A percentile compares a stretch with the other conserved stretches of the same genome.
Conservation (phyloP, 2,888 invertebrate genomes). For the Saturnia japonica region DNA sequence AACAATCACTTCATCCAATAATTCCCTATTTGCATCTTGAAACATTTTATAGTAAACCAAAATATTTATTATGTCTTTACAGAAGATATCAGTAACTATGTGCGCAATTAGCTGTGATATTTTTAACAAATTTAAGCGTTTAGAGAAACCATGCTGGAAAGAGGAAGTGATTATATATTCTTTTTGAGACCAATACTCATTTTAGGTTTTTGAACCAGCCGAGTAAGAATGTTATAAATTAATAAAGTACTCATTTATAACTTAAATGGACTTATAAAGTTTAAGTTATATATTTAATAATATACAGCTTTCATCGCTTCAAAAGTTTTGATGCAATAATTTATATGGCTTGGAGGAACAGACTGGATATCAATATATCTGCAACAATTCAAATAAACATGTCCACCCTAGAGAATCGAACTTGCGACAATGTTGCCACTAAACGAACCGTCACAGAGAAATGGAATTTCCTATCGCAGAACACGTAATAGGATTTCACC, state of each 20-base stretch:
- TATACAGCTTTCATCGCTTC: neutral
- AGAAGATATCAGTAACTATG: too few relatives aligned
- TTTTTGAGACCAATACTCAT: too few relatives aligned
- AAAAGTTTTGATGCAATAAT: neutral
- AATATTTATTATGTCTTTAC: neutral
- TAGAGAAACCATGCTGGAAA: too few relatives aligned
- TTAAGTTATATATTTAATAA: neutral
- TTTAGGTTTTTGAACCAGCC: too few relatives aligned
- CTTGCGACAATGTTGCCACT: neutral
- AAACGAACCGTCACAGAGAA: conserved; percentile 13
- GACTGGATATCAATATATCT: neutral
- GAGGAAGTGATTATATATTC: too few relatives aligned
- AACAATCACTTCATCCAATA: neutral
- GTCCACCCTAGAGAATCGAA: neutral
- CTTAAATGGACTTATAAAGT: too few relatives aligned
- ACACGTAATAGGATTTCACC: conserved; percentile 31
- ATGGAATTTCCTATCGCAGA: conserved; percentile 22
- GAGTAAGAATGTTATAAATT: too few relatives aligned
- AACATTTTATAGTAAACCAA: neutral
- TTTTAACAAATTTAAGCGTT: too few relatives aligned
- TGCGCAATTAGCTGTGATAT: too few relatives aligned
- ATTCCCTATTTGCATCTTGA: neutral
- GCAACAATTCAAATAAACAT: neutral
- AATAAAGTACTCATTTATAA: too few relatives aligned
- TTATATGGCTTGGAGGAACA: neutral